Percentiles rank a stretch among this genome's conserved stretches.
phyloP scores from a whole-genome alignment of 2,113 vertebrate species.

The Pseudonaja textilis region DNA sequence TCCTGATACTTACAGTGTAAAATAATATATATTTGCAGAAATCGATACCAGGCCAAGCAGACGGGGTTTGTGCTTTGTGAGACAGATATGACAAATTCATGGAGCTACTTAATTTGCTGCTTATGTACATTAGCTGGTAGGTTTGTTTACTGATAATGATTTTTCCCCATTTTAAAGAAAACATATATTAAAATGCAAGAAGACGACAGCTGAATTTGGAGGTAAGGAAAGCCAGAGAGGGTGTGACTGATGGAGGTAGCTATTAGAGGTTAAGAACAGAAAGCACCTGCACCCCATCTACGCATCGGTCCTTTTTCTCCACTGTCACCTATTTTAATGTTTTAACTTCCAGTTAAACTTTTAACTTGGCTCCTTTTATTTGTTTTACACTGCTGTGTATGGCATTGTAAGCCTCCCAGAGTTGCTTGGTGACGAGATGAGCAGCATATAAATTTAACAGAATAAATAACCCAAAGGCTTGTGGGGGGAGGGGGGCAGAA shows the following conservation, averaged over 20 bases:
- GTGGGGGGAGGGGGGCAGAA: neutral
- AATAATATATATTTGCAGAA: slow-evolving; percentile 72
- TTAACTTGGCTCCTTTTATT: neutral
- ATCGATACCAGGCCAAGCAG: slow-evolving; percentile 72
- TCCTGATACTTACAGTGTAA: slow-evolving; percentile 74
- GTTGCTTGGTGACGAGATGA: neutral
- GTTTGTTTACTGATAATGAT: slow-evolving; percentile 57
- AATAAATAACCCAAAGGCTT: neutral
- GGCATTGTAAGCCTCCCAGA: neutral
- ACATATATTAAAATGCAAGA: slow-evolving; percentile 44
- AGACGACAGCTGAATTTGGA: accelerated
- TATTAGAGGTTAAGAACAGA: neutral
- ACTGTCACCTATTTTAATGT: neutral
- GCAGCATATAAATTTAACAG: neutral
- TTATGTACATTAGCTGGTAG: slow-evolving; percentile 53
- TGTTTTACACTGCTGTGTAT: neutral
- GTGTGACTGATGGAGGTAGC: neutral
- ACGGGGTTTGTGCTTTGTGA: slow-evolving; percentile 63
- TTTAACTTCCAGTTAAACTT: neutral
- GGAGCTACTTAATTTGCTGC: slow-evolving; percentile 59
- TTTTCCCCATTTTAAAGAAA: slow-evolving; percentile 28
- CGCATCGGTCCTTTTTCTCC: neutral
- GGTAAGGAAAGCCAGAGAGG: neutral
- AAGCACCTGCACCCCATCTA: neutral
- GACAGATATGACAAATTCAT: slow-evolving; percentile 56